Conservation (phyloP, 2,888 invertebrate genomes). For the Noctua fimbriata region DNA sequence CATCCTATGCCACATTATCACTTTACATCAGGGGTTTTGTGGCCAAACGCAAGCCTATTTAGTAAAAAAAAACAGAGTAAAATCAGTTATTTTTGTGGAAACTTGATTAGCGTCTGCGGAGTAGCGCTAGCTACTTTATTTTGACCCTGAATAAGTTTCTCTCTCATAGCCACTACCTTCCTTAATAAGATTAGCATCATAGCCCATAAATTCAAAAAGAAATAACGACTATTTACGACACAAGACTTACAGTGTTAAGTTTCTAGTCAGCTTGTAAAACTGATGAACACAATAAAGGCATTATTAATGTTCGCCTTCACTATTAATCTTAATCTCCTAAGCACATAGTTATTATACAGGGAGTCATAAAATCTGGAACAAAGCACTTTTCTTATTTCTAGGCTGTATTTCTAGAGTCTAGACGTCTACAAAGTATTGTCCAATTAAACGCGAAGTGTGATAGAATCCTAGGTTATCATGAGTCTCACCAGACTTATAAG, state of each 20-base stretch:
- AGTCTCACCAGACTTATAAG: not conserved
- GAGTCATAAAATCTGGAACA: constrained; percentile 46
- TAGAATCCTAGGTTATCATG: constrained; percentile 2
- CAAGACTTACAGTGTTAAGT: not conserved
- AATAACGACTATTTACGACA: not conserved
- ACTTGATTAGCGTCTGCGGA: not conserved
- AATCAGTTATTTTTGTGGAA: not conserved
- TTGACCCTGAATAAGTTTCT: not conserved
- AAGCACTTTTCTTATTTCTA: constrained; percentile 40
- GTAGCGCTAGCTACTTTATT: not conserved
- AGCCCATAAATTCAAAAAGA: not conserved
- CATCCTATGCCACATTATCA: not conserved
- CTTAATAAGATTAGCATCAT: not conserved
- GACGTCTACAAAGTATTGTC: constrained; percentile 46
- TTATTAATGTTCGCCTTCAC: constrained; percentile 32
- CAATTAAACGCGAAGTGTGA: constrained; percentile 43
- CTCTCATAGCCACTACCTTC: not conserved
- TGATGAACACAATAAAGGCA: constrained; percentile 33
- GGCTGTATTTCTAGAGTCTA: constrained; percentile 46
- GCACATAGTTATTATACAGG: constrained; percentile 11
- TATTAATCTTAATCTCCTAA: constrained; percentile 45
- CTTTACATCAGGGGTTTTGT: not conserved
- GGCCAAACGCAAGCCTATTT: not conserved
- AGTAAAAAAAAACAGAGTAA: not conserved
- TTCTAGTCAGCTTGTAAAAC: constrained; percentile 15